These are phyloP conservation scores for Podarcis muralis DNA, from an alignment of 2,113 vertebrate species.

Conservation along the genomic window DNA sequence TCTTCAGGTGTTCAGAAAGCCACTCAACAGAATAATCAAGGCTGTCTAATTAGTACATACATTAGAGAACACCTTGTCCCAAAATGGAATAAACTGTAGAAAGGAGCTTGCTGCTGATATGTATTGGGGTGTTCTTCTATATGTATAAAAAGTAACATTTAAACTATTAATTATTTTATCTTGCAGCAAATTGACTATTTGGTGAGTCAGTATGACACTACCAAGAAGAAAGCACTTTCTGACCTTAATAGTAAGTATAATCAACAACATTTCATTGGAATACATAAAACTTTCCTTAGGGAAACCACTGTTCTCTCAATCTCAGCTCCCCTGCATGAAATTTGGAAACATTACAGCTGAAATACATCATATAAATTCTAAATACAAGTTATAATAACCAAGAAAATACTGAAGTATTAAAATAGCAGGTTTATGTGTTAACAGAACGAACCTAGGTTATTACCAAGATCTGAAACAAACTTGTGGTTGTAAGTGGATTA, in stretches of 20 bases:
- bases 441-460: slow-evolving; percentile 21
- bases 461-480: slow-evolving; percentile 15
- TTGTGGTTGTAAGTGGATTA: neutral
- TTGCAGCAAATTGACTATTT: slow-evolving; percentile 93
- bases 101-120: neutral
- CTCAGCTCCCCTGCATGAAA: neutral
- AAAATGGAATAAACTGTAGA: neutral
- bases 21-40: neutral
- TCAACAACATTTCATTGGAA: neutral
- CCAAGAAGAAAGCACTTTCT: slow-evolving; percentile 85
- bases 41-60: neutral
- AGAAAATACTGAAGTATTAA: slow-evolving; percentile 10
- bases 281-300: neutral
- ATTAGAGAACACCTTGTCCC: neutral
- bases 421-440: neutral
- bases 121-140: neutral
- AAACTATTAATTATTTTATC: neutral
- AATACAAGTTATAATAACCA: neutral
- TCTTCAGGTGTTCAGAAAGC: no score
- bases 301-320: neutral
- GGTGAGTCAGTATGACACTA: slow-evolving; percentile 83
- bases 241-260: slow-evolving; percentile 92
- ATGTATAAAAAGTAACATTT: neutral
- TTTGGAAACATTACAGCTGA: neutral
- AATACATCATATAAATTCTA: neutral